A percentile compares a stretch with the other conserved stretches of the same genome.
phyloP scores from a whole-genome alignment of 2,113 vertebrate genomes.

The Cavia porcellus region DNA sequence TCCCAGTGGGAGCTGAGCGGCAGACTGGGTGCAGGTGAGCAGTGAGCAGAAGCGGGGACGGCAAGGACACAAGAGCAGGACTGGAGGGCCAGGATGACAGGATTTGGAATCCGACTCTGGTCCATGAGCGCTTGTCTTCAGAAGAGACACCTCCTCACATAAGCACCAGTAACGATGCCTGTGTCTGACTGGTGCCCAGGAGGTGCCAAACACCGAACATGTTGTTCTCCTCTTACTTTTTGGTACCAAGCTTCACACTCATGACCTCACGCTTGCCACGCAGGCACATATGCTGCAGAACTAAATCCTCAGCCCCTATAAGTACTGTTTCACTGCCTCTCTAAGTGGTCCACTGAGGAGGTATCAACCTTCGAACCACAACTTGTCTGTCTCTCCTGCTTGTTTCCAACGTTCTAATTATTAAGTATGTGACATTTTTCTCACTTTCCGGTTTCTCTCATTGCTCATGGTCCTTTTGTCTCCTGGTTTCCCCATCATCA shows the following conservation, averaged over 20 bases:
- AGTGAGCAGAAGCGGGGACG: neutral
- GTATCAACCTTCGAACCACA: neutral
- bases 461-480: neutral
- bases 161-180: neutral
- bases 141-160: neutral
- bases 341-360: neutral
- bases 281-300: too few relatives aligned
- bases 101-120: neutral
- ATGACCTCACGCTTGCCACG: too few relatives aligned
- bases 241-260: too few relatives aligned
- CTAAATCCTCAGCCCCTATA: too few relatives aligned
- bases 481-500: neutral
- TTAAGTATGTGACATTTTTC: neutral
- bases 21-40: neutral
- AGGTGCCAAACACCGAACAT: neutral
- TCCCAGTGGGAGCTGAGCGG: neutral
- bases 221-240: too few relatives aligned
- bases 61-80: neutral
- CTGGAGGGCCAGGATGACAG: too few relatives aligned
- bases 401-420: constrained; percentile 42
- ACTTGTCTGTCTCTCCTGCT: neutral
- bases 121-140: neutral
- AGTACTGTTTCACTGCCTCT: neutral
- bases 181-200: neutral
- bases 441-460: neutral